A percentile compares a stretch with the other conserved stretches of the same genome.
Evolutionary conservation across 2,113 vertebrate genomes (phyloP).

Genomic region (Cardinalis cardinalis): DNA sequence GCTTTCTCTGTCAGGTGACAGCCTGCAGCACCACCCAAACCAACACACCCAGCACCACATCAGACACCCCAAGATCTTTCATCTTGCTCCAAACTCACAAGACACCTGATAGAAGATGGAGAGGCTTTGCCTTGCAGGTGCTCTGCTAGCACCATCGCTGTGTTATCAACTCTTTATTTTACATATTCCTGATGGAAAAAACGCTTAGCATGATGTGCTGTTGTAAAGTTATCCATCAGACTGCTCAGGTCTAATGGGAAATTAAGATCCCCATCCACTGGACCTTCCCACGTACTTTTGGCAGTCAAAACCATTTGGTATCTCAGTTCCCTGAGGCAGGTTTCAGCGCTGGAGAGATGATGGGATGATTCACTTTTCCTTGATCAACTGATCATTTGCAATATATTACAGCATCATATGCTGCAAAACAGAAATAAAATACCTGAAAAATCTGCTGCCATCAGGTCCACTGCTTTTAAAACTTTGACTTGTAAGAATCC

Average conservation of each 20-base stretch:
- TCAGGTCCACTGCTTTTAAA: slow-evolving; percentile 87
- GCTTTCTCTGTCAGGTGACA: neutral
- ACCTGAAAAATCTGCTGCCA: slow-evolving; percentile 92
- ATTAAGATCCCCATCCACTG: neutral
- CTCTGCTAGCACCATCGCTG: neutral
- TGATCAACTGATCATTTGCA: neutral
- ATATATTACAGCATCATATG: neutral
- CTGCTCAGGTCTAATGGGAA: neutral
- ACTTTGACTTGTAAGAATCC: slow-evolving; percentile 97
- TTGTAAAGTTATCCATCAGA: neutral
- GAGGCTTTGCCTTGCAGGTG: neutral
- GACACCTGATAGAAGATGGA: neutral
- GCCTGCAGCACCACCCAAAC: neutral
- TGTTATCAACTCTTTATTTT: neutral
- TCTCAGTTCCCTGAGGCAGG: neutral
- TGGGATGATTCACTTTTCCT: neutral
- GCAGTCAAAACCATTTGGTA: neutral
- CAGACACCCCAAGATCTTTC: neutral
- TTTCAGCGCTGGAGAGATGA: neutral
- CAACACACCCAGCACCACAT: neutral
- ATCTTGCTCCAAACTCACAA: neutral
- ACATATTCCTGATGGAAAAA: neutral
- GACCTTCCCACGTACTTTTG: neutral
- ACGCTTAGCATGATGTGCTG: neutral
- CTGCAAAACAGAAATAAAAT: slow-evolving; percentile 21